phyloP scores from a whole-genome alignment of 2,888 invertebrate species.

The Aphidoletes aphidimyza region DNA sequence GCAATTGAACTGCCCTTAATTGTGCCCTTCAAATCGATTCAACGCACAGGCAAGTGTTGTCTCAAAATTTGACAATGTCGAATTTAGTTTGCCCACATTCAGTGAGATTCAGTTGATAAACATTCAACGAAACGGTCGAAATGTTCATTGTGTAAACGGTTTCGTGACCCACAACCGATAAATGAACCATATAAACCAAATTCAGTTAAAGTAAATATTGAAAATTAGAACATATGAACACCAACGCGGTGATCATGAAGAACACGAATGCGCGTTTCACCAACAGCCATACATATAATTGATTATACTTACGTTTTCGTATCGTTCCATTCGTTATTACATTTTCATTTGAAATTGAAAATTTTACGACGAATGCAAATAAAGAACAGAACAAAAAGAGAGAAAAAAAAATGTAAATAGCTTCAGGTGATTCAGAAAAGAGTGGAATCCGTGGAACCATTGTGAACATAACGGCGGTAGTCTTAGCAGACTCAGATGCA shows the following conservation, averaged over 20 bases:
- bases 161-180: constrained; percentile 50
- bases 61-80: too few species aligned
- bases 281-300: neutral
- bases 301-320: neutral
- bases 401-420: constrained; percentile 22
- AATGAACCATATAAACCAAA: constrained; percentile 50
- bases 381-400: neutral
- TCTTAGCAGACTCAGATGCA: neutral
- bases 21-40: too few species aligned
- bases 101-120: too few species aligned
- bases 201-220: constrained; percentile 1
- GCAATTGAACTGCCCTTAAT: neutral
- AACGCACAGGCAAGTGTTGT: too few species aligned
- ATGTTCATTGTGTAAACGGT: constrained; percentile 8
- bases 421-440: constrained; percentile 39
- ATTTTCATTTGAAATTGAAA: constrained; percentile 7
- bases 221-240: constrained; percentile 53
- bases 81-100: too few species aligned
- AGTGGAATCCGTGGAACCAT: neutral
- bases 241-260: neutral
- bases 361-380: constrained; percentile 41
- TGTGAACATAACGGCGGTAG: neutral
- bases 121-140: neutral
- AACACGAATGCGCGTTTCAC: neutral
- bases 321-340: neutral